A percentile compares a stretch with the other conserved stretches of the same genome.
phyloP scores from a whole-genome alignment of 1,140 invertebrate species.

The Drosophila erecta region DNA sequence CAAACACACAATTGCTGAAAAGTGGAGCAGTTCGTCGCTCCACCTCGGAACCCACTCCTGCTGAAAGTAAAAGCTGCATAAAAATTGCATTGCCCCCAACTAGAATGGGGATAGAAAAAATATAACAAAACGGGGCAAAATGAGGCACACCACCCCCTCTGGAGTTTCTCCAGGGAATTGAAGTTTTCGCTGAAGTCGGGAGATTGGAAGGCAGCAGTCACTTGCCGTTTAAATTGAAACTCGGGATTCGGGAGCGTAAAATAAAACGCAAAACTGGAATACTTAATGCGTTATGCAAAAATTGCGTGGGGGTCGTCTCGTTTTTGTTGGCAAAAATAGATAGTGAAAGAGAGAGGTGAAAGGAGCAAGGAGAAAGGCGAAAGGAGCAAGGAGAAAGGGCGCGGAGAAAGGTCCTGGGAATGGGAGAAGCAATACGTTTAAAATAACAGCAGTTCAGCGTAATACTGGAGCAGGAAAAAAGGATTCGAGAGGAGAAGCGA shows the following conservation, averaged over 20 bases:
- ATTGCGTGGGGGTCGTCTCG: conserved; percentile 58
- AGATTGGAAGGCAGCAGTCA: conserved; percentile 47
- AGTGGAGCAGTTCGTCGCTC: conserved; percentile 54
- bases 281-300: conserved; percentile 82
- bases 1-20: conserved; percentile 73
- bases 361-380: conserved; percentile 3
- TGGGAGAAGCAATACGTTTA: conserved; percentile 65
- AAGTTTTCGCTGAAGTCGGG: conserved; percentile 42
- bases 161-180: conserved; percentile 40
- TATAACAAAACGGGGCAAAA: background rate
- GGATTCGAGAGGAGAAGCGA: conserved; percentile 16
- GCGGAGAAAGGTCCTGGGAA: conserved; percentile 13
- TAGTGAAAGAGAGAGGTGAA: conserved; percentile 20
- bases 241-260: conserved; percentile 46
- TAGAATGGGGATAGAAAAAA: conserved; percentile 12
- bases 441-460: conserved; percentile 70
- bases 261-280: conserved; percentile 76
- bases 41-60: conserved; percentile 12
- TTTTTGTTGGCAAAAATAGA: conserved; percentile 18
- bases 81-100: conserved; percentile 55
- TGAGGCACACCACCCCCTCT: background rate
- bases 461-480: conserved; percentile 36
- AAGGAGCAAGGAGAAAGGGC: conserved; percentile 4
- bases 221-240: conserved; percentile 78
- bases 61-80: conserved; percentile 71